Conservation (phyloP, 2,888 invertebrate genomes). For the Oscheius sp. region DNA sequence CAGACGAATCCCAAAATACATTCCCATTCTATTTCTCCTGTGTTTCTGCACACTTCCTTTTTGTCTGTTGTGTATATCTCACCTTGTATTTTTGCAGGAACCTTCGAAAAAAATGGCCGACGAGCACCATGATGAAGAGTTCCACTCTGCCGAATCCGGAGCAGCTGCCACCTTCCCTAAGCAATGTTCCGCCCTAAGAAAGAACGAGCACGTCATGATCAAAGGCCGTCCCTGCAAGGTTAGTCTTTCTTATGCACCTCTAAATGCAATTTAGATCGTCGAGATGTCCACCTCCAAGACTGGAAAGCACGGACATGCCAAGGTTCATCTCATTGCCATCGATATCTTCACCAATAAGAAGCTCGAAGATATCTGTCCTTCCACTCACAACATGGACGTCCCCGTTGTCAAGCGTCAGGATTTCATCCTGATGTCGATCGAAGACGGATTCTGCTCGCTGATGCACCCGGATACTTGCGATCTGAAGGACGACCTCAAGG, state of each 20-base stretch:
- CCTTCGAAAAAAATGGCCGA: constrained; percentile 60
- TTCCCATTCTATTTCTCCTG: too few relatives aligned
- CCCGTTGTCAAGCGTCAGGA: constrained; percentile 98
- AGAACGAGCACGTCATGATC: constrained; percentile 98
- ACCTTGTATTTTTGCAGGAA: too few relatives aligned
- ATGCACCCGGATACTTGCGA: constrained; percentile 89
- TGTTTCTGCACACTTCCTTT: too few relatives aligned
- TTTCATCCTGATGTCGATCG: constrained; percentile 87
- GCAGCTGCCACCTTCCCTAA: constrained; percentile 95
- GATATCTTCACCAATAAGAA: constrained; percentile 91
- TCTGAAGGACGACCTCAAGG: constrained; percentile 84
- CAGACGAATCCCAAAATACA: too few relatives aligned
- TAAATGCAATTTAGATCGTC: constrained; percentile 83
- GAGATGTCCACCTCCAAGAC: constrained; percentile 99
- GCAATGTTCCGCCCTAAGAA: constrained; percentile 98
- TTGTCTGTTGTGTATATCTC: too few relatives aligned
- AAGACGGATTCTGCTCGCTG: constrained; percentile 90
- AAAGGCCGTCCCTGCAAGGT: constrained; percentile 95
- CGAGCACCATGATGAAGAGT: constrained; percentile 69
- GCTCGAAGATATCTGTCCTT: constrained; percentile 99
- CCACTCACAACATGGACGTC: constrained; percentile 99
- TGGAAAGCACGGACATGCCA: constrained; percentile 99
- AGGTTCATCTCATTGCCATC: constrained; percentile 92
- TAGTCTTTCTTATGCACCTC: constrained; percentile 74
- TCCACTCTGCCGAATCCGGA: constrained; percentile 76